These are phyloP conservation scores for Leptinotarsa peninsularis DNA, from an alignment of 2,888 invertebrate genomes.

Conservation along the genomic window DNA sequence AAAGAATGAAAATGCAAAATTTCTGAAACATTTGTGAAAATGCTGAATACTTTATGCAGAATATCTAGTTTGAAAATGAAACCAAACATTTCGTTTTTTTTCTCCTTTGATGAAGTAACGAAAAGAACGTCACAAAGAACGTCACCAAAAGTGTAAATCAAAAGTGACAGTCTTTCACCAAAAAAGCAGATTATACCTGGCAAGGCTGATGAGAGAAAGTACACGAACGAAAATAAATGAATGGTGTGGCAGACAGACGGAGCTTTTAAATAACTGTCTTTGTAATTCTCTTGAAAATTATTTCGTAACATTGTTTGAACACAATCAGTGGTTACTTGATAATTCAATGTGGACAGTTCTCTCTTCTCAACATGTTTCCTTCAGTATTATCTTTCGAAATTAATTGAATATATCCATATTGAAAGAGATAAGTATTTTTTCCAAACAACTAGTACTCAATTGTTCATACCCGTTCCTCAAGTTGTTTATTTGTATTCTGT, in stretches of 20 bases:
- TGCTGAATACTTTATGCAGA: too few relatives aligned
- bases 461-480: too few relatives aligned
- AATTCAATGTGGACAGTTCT: too few relatives aligned
- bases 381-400: too few relatives aligned
- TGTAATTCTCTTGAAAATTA: neutral
- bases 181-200: constrained; percentile 1
- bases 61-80: neutral
- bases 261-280: neutral
- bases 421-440: too few relatives aligned
- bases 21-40: too few relatives aligned
- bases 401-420: too few relatives aligned
- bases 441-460: too few relatives aligned
- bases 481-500: too few relatives aligned
- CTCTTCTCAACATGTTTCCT: too few relatives aligned
- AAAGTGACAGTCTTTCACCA: neutral
- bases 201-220: neutral
- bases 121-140: neutral
- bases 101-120: neutral
- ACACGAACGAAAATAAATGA: neutral
- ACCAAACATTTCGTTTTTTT: neutral
- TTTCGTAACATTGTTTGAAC: neutral
- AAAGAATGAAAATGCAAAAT: too few relatives aligned
- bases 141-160: neutral
- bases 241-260: neutral
- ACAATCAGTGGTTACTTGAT: too few relatives aligned